Evolutionary conservation across 2,888 invertebrate genomes (phyloP).

Genomic region (Polydesmus complanatus): DNA sequence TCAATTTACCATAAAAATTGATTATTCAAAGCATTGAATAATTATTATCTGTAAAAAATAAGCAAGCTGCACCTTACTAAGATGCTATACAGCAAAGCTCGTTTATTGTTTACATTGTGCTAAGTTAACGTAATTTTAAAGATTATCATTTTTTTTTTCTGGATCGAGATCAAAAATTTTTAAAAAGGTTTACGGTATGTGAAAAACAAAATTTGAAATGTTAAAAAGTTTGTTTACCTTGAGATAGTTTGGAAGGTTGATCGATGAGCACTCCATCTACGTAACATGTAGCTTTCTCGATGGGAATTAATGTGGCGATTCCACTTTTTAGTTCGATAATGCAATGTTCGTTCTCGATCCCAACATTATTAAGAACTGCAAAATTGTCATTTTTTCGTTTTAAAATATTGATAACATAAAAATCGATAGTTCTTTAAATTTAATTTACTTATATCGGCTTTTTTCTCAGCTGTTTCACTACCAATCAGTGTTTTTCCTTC

Average conservation of each 20-base stretch:
- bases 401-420: neutral
- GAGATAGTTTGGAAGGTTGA: slow-evolving; percentile 60
- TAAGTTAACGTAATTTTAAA: neutral
- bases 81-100: too few relatives aligned
- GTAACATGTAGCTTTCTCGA: slow-evolving; percentile 61
- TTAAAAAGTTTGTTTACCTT: slow-evolving; percentile 38
- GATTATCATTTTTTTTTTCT: neutral
- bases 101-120: too few relatives aligned
- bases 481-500: slow-evolving; percentile 79
- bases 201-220: neutral
- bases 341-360: slow-evolving; percentile 65
- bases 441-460: slow-evolving; percentile 51
- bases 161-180: neutral
- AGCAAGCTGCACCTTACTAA: too few relatives aligned
- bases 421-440: too few relatives aligned
- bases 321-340: slow-evolving; percentile 54
- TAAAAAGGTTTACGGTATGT: too few relatives aligned
- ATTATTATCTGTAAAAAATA: too few relatives aligned
- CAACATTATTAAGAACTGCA: slow-evolving; percentile 54
- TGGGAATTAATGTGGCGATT: slow-evolving; percentile 57
- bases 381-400: too few relatives aligned
- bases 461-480: slow-evolving; percentile 44
- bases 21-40: too few relatives aligned
- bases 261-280: slow-evolving; percentile 66
- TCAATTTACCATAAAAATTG: too few relatives aligned